Conservation (phyloP, 2,888 invertebrate genomes). For the Gibbula magus region DNA sequence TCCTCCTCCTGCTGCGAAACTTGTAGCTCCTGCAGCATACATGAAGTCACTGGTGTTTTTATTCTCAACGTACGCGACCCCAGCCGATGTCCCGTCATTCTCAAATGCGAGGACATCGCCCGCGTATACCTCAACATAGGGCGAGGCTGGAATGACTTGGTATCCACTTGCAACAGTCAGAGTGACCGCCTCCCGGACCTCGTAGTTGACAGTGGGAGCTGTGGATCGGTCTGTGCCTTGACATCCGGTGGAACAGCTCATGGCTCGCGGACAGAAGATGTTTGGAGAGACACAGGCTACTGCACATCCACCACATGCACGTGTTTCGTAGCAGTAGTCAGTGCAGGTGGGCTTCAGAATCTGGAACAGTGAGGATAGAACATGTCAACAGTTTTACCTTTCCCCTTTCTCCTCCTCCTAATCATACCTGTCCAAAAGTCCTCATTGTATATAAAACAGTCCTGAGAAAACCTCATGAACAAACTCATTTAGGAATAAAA, state of each 20-base stretch:
- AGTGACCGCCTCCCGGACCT: slow-evolving; percentile 10
- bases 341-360: slow-evolving; percentile 42
- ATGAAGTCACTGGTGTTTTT: neutral
- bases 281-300: slow-evolving; percentile 1
- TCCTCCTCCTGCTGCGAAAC: neutral
- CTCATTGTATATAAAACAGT: too few species aligned
- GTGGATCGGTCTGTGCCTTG: neutral
- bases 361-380: slow-evolving; percentile 27
- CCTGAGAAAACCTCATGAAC: too few species aligned
- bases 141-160: slow-evolving; percentile 34
- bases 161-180: slow-evolving; percentile 41
- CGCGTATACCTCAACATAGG: slow-evolving; percentile 39
- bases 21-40: neutral
- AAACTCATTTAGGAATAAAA: too few species aligned
- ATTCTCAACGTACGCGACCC: slow-evolving; percentile 27
- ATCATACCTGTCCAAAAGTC: too few species aligned
- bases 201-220: slow-evolving; percentile 12
- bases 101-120: slow-evolving; percentile 59
- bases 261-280: slow-evolving; percentile 29
- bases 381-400: neutral
- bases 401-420: too few species aligned
- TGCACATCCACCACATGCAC: slow-evolving; percentile 42
- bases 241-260: slow-evolving; percentile 21
- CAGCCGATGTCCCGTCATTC: slow-evolving; percentile 22
- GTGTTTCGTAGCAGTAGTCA: slow-evolving; percentile 49